Evolutionary conservation across 2,888 invertebrate genomes (phyloP).

Genomic region (Agrenia bidenticulata): DNA sequence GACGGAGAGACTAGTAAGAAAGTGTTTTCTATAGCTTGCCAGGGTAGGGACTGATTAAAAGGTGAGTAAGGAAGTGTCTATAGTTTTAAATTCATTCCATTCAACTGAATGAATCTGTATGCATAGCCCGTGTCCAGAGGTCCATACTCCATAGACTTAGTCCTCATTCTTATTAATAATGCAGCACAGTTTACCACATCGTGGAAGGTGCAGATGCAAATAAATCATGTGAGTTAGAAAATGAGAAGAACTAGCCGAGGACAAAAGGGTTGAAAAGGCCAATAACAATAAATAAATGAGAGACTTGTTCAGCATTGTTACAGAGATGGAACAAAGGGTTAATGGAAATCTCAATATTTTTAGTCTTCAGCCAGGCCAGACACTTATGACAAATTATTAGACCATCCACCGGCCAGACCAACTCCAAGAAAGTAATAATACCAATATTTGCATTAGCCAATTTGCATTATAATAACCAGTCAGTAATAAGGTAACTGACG

Average conservation of each 20-base stretch:
- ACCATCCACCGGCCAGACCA: too few relatives aligned
- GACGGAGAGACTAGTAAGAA: too few relatives aligned
- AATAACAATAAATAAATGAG: slow-evolving; percentile 4
- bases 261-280: slow-evolving; percentile 6
- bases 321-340: neutral
- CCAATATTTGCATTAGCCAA: slow-evolving; percentile 8
- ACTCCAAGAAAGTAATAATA: neutral
- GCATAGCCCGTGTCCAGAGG: too few relatives aligned
- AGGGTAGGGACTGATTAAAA: too few relatives aligned
- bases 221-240: neutral
- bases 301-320: neutral
- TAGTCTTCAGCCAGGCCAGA: neutral
- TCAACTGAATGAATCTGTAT: too few relatives aligned
- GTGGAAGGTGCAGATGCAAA: slow-evolving; percentile 1
- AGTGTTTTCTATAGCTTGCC: too few relatives aligned
- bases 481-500: too few relatives aligned
- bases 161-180: too few relatives aligned
- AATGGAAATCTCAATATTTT: neutral
- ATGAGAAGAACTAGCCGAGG: neutral
- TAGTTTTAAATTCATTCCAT: too few relatives aligned
- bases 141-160: too few relatives aligned
- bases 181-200: neutral
- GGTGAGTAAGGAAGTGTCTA: too few relatives aligned
- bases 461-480: slow-evolving; percentile 9
- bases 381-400: too few relatives aligned